Base-by-base conservation (phyloP, 2,888 invertebrate genomes). In the Netelia fuscicornis region DNA sequence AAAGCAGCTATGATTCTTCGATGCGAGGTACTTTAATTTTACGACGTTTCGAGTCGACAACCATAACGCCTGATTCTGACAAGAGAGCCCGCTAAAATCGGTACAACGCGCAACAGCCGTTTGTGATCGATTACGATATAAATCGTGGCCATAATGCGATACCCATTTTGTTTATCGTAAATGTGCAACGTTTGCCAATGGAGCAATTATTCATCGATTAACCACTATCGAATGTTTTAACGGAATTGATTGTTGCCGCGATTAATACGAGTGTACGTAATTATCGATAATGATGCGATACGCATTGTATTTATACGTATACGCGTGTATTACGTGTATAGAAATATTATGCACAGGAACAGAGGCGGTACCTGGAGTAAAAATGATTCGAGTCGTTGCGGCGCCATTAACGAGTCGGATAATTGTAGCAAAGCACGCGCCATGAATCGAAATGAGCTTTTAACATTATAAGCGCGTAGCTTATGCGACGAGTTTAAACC, bases 391-490 rank as follows among this genome's bases (percentile, higher is more conserved):
- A 79, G 67, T 80, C 78, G 85, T 72, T 81, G 81, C 67, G 52
- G 52, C 56, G 20, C 68, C 70, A 83, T 86, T 83, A 86, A 83
- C 65, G 75, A 68, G 54, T 79, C 74, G 80, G 78, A 76, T 85
- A 86, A 86, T 86, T 68, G 85, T 68, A 81, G 64, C 78, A 74
- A 78, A 83, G 77, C 83, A 78, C 74, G 77, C 67, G 56, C 85
- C 81, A 76, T 86, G 83, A 86, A 86, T 86, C 83, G 76, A 72
- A 85, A 85, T 86, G 71, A 85, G 78, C 64, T 52, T 71, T 78
- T 75, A 78, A 83, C 86, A 81, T 64, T 78, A 86, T 81, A 75
- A 83, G 82, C 81, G 75, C 68, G 74, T 78, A 78, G 20, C 71
- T 75, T 85, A 83, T 68, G 83, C 72, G 30, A 13, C 20, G 75